Base-by-base conservation (phyloP, 2,888 invertebrate species). In the Alcis repandata region DNA sequence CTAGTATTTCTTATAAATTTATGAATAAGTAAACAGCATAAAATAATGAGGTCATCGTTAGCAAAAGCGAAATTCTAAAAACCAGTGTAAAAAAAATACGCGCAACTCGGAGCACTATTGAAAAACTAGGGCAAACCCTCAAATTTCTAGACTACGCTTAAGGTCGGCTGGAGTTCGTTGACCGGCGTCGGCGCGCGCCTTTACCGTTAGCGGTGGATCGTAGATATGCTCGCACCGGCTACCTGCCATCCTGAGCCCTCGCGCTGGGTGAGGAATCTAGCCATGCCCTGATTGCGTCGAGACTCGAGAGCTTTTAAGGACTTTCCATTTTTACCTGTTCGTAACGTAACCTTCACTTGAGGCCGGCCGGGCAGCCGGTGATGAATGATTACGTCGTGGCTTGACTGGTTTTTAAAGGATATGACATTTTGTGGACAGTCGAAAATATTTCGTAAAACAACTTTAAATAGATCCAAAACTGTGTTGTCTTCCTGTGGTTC, bases 141-240 rank as follows among this genome's bases (percentile, higher is more conserved):
- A 83, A 88, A 90, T 86, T 85, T 89, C 84, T 90, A 89, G 88
- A 87, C 86, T 80, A 82, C 78, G 78, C 77, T 82, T 85, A 87
- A 87, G 86, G 87, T 87, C 86, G 85, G 75, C 68, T 81, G 83
- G 80, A 80, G 90, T 84, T 92, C 92, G 84, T 88, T 89, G 88
- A 90, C 91, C 94, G 89, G 54, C 82, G 79, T 60, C 80, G 82
- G 82, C 83, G 84, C 80, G 83, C 82, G 82, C 79, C 84, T 82
- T 77, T 86, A 86, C 91, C 90, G 90, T 91, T 90, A 91, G 75
- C 79, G 78, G 78, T 77, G 80, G 82, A 79, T 76, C 76, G 79
- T 76, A n/a, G n/a, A n/a, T n/a, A 75, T 76, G 70, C 79, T 77
- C 67, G 70, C 65, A 70, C 63, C 73, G 74, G 66, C 75, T 79